Base-by-base conservation (phyloP, 2,888 invertebrate species). In the Drosophila buzzatii region DNA sequence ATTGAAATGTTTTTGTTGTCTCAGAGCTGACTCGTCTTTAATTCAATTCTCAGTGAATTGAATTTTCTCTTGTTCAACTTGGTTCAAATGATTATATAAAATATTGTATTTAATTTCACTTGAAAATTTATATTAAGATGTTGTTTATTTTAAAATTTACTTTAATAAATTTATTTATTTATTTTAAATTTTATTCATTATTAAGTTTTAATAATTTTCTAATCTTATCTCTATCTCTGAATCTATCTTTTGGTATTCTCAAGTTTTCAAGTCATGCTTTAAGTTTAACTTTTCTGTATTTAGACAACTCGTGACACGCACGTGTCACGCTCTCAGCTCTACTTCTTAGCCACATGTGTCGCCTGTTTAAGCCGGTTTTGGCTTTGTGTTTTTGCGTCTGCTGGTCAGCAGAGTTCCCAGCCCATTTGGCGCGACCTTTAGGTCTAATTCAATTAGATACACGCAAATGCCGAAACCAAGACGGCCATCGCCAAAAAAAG, bases 401-500 rank as follows among this genome's bases (percentile, higher is more conserved):
- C 27, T 18, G 23, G 56, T 4, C 47, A 58, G 45, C 56, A 33
- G 4, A 31, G 60, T 67, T 80, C 81, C 73, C 83, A 85, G 83
- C 64, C 81, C 70, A 83, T 77, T 81, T 65, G 33, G n/a, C 5
- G 16, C 68, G 81, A 78, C 83, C 90, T 89, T 79, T 83, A 59
- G 33, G 58, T 49, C 76, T 77, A 83, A 90, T 86, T 86, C 72
- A 86, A 86, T 86, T 86, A 89, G 65, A 69, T 35, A 81, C 75
- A 88, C 68, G 81, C 76, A 82, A 64, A 65, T 39, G 67, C 59
- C 49, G 31, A 33, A 55, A 73, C 23, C 57, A 37, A 67, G 63
- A 74, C 63, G 47, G 64, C 59, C 52, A 64, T 65, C 73, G 67
- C 57, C n/a, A 62, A 52, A 82, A 12, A 57, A 61, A 64, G n/a